phyloP scores from a whole-genome alignment of 2,113 vertebrate species.

The Ophthalmotilapia sp. region DNA sequence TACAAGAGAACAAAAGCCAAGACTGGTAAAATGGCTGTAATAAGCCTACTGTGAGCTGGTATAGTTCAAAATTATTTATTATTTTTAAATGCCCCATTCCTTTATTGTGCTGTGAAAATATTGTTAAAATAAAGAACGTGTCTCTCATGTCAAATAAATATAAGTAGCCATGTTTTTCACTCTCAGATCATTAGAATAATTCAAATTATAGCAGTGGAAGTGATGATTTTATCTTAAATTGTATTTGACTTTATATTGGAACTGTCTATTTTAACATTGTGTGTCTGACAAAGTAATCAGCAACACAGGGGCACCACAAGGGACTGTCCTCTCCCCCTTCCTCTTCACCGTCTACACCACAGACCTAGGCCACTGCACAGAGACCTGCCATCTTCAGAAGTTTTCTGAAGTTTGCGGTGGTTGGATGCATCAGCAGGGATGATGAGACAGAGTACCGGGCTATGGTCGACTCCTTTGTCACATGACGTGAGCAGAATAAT shows the following conservation, averaged over 20 bases:
- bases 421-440: neutral
- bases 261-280: neutral
- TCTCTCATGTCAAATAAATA: neutral
- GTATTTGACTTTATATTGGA: neutral
- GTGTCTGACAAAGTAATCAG: neutral
- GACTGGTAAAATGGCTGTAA: neutral
- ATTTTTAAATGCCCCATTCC: neutral
- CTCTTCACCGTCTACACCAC: neutral
- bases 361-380: neutral
- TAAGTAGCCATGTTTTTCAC: neutral
- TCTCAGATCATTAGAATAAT: neutral
- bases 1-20: neutral
- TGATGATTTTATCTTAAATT: neutral
- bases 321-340: neutral
- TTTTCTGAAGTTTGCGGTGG: neutral
- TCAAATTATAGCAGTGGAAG: neutral
- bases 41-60: neutral
- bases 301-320: neutral
- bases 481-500: neutral
- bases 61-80: neutral
- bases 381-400: neutral
- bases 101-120: neutral
- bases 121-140: neutral
- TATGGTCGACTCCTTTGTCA: neutral
- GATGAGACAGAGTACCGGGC: neutral